phyloP scores from a whole-genome alignment of 2,797 vertebrate genomes.

The Apodemus agrarius region DNA sequence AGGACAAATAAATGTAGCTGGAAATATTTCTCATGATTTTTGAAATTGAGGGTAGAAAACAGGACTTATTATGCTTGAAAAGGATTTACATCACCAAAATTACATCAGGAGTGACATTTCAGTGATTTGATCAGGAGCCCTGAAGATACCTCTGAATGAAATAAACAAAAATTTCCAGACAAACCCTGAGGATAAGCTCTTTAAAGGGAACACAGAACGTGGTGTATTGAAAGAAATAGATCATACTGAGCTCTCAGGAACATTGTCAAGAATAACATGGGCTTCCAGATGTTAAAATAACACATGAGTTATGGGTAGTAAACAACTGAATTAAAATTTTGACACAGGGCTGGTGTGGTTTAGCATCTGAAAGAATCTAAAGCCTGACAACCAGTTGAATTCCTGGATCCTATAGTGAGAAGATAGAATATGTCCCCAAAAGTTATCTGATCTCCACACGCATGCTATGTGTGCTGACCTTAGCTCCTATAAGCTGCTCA shows the following conservation, averaged over 20 bases:
- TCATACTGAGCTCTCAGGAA: not conserved
- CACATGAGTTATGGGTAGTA: not conserved
- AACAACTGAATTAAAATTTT: conserved; percentile 26
- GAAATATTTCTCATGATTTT: not conserved
- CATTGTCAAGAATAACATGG: not conserved
- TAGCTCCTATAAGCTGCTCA: not conserved
- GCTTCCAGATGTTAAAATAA: not conserved
- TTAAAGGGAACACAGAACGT: not conserved
- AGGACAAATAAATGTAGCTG: not conserved
- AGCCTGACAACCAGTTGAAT: not conserved
- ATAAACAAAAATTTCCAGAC: conserved; percentile 25
- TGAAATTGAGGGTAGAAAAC: not conserved
- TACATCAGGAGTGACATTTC: not conserved
- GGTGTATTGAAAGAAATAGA: not conserved
- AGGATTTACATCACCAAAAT: conserved; percentile 33
- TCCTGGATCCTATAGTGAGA: not conserved
- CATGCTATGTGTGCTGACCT: not conserved
- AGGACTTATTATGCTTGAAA: not conserved
- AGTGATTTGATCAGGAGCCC: conserved; percentile 43
- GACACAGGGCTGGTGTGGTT: not conserved
- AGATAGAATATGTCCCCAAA: not conserved
- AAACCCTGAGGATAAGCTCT: conserved; percentile 10
- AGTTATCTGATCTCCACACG: not conserved
- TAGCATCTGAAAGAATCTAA: not conserved
- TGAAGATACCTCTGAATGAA: conserved; percentile 39